Evolutionary conservation across 1,140 invertebrate genomes (phyloP).

Genomic region (Trichonephila clavipes): DNA sequence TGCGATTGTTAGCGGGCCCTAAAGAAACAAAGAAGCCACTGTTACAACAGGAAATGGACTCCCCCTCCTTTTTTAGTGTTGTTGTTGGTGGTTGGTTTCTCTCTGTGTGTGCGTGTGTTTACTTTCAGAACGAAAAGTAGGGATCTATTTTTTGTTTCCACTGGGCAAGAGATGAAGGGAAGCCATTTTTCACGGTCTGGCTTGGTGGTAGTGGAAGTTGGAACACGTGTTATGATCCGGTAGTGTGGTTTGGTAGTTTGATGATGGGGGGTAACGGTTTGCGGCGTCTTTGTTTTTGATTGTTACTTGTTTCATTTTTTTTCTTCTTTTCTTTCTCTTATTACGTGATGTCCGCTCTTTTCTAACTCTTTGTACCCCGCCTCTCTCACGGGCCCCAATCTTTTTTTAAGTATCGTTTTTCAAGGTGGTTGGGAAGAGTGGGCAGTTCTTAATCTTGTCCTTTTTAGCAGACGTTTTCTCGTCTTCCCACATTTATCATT

Average conservation of each 20-base stretch:
- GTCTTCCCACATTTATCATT: background rate
- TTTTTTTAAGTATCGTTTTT: background rate
- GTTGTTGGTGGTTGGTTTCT: background rate
- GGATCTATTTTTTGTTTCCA: background rate
- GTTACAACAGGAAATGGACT: constrained; percentile 45
- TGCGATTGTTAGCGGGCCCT: background rate
- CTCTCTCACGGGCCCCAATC: background rate
- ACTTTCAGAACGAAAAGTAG: background rate
- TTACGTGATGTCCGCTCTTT: constrained; percentile 18
- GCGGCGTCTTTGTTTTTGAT: background rate
- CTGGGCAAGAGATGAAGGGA: background rate
- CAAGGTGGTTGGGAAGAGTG: background rate
- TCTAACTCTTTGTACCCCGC: background rate
- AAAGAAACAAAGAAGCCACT: constrained; percentile 33
- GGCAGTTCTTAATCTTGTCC: background rate
- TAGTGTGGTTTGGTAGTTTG: background rate
- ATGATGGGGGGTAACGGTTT: background rate
- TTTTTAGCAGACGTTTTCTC: background rate
- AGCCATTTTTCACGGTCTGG: constrained; percentile 29
- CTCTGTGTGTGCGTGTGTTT: background rate
- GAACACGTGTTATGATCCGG: constrained; percentile 29
- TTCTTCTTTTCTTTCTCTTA: background rate
- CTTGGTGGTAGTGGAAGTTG: background rate
- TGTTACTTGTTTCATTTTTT: background rate
- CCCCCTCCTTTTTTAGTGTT: background rate